Base-by-base conservation (phyloP, 2,888 invertebrate species). In the Aleiodes alternator region DNA sequence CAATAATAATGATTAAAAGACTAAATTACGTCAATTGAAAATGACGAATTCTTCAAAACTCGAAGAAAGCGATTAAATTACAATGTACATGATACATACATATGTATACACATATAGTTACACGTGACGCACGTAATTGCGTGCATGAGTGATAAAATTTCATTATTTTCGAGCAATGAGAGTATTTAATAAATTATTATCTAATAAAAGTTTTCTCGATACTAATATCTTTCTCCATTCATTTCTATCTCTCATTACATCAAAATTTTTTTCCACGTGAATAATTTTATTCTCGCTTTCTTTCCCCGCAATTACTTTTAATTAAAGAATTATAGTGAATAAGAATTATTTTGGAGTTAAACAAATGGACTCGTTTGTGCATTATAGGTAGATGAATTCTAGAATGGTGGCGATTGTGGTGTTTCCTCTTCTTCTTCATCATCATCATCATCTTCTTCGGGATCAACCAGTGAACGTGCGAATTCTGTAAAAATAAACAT, bases 381-480 rank as follows among this genome's bases (percentile, higher is more conserved):
- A 43, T 8, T 31, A 34, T 11, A 14, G 23, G 23, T 23, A 23
- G 57, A 69, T 75, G 56, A 75, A 77, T 81, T 77, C 79, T 87
- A 87, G 79, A 84, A 87, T 51, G 84, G 83, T 34, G 88, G 88
- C 55, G 88, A 88, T 80, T 85, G 85, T 70, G 84, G 80, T 14
- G 92, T 92, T 53, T 94, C 94, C 69, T 92, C 93, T 50, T 95
- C 96, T 53, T 95, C 95, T 68, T 94, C 94, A 61, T 94, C 94
- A 81, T 94, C 93, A 34, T 94, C 94, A 84, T 96, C 95, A 87
- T 92, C 92, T 71, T 90, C 91, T 23, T 92, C 92, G 0, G 96
- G 96, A 87, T 96, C 96, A 0, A 96, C 96, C 6, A 96, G 91
- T 0, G 96, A 96, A 84, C 96, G 93, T 2, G 95, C 96, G 86